These are phyloP conservation scores for Abrostola triplasia DNA, from an alignment of 2,888 invertebrate species.

Conservation along the genomic window DNA sequence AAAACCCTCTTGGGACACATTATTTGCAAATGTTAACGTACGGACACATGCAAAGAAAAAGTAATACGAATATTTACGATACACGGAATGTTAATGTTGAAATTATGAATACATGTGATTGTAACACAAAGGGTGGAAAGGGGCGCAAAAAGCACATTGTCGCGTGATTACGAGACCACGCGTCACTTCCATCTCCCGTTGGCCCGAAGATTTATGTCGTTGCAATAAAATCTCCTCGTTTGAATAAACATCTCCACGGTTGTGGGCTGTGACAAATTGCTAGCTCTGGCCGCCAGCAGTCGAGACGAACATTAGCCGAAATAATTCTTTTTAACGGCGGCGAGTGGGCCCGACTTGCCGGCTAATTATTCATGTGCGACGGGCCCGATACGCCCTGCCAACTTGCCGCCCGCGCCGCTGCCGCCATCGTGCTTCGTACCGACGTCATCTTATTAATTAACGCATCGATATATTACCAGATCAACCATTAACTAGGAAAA, in stretches of 20 bases:
- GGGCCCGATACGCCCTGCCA: conserved; percentile 51
- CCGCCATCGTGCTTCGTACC: conserved; percentile 16
- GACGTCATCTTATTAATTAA: conserved; percentile 44
- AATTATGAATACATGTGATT: conserved; percentile 59
- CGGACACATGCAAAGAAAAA: conserved; percentile 26
- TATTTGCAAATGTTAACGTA: conserved; percentile 10
- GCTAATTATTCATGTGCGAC: conserved; percentile 79
- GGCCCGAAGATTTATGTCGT: conserved; percentile 81
- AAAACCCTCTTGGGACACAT: conserved; percentile 22
- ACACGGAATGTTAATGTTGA: conserved; percentile 49
- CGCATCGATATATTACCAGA: conserved; percentile 34
- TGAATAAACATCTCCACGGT: conserved; percentile 84
- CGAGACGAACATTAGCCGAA: conserved; percentile 80
- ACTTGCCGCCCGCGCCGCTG: conserved; percentile 29
- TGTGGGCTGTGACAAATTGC: conserved; percentile 84
- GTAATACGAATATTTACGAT: conserved; percentile 57
- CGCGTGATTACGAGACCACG: conserved; percentile 74
- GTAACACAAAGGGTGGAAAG: conserved; percentile 48
- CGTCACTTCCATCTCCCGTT: conserved; percentile 79
- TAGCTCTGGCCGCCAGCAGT: conserved; percentile 77
- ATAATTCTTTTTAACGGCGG: conserved; percentile 81
- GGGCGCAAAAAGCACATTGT: conserved; percentile 69
- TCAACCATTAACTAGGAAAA: conserved; percentile 10
- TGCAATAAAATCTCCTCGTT: conserved; percentile 86
- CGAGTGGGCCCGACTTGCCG: conserved; percentile 71